Evolutionary conservation across 2,113 vertebrate genomes (phyloP).

Genomic region (Pedionomus torquatus): DNA sequence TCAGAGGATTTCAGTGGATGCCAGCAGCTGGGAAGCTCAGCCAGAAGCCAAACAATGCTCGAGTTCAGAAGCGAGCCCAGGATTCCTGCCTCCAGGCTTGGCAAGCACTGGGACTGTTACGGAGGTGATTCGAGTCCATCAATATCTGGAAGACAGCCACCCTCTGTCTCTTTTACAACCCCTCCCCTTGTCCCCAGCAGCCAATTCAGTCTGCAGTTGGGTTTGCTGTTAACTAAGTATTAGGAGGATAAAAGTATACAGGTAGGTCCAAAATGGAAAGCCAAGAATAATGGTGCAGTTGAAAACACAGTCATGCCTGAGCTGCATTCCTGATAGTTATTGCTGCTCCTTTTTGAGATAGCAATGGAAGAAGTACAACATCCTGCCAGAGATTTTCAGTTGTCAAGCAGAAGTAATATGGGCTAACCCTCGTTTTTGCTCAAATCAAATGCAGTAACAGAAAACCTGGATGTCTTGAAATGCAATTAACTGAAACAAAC

Average conservation of each 20-base stretch:
- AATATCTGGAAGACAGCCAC: slow-evolving; percentile 48
- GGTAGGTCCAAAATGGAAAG: slow-evolving; percentile 10
- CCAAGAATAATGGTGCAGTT: not conserved
- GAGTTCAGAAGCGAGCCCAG: slow-evolving; percentile 25
- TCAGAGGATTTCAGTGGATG: slow-evolving; percentile 17
- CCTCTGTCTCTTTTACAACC: not conserved
- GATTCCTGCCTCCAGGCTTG: slow-evolving; percentile 59
- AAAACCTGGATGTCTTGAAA: slow-evolving; percentile 23
- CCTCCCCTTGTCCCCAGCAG: not conserved
- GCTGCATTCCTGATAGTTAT: not conserved
- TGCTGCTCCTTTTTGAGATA: not conserved
- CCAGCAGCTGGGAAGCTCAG: slow-evolving; percentile 58
- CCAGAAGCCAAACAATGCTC: slow-evolving; percentile 41
- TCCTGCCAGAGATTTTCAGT: not conserved
- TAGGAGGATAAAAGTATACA: not conserved
- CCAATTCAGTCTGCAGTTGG: not conserved
- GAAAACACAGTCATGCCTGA: not conserved
- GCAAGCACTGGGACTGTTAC: not conserved
- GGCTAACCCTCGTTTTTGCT: not conserved
- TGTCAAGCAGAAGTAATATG: not conserved
- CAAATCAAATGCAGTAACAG: not conserved
- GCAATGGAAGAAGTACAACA: not conserved
- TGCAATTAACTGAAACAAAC: slow-evolving; percentile 44
- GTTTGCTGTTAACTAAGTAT: not conserved
- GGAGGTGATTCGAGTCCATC: slow-evolving; percentile 31